Conservation (phyloP, 2,888 invertebrate genomes). For the Cheilosia grossa region DNA sequence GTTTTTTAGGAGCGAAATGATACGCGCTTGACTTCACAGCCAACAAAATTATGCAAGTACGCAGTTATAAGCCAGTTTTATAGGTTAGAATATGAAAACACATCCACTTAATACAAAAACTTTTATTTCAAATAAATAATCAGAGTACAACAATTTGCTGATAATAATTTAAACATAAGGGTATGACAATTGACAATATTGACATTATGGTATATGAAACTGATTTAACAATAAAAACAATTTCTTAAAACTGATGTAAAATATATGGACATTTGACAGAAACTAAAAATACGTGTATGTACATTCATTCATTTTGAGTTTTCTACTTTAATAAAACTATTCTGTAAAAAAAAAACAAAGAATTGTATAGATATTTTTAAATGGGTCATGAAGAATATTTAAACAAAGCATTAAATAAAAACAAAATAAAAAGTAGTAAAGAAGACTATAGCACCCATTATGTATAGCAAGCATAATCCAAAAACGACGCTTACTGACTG, state of each 20-base stretch:
- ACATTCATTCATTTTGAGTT: conserved; percentile 27
- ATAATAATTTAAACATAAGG: conserved; percentile 57
- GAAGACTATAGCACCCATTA: neutral
- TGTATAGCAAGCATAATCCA: no score
- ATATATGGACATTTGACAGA: conserved; percentile 27
- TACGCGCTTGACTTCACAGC: no score
- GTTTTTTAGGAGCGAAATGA: no score
- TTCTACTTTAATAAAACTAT: neutral
- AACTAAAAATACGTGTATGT: conserved; percentile 45
- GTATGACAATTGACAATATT: conserved; percentile 44
- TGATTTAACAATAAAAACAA: conserved; percentile 31
- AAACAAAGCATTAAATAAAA: neutral
- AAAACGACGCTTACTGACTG: no score
- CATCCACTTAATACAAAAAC: conserved; percentile 9
- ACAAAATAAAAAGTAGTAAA: neutral
- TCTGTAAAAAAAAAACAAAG: neutral
- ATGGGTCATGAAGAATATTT: neutral
- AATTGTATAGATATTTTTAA: neutral
- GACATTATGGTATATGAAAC: conserved; percentile 28
- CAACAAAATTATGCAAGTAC: no score
- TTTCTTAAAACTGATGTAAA: conserved; percentile 12
- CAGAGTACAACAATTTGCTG: conserved; percentile 59
- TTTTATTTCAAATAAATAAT: conserved; percentile 70
- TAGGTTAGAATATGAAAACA: conserved; percentile 10
- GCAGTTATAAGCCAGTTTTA: no score